Evolutionary conservation across 2,888 invertebrate species (phyloP).

Genomic region (Drosophila buzzatii): DNA sequence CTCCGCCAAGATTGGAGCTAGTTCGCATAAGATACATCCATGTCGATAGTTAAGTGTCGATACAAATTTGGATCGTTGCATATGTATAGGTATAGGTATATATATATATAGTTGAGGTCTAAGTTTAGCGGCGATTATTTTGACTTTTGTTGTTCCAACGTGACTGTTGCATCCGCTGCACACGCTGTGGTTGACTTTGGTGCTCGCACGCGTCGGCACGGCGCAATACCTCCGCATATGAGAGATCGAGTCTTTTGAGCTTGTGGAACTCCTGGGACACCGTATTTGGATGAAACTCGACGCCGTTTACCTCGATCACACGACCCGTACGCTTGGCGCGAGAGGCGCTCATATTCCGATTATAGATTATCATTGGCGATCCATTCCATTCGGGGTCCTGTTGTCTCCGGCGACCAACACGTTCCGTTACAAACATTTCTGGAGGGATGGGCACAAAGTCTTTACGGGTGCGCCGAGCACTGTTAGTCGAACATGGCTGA

Average conservation of each 20-base stretch:
- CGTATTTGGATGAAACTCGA: slow-evolving; percentile 88
- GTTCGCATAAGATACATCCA: slow-evolving; percentile 5
- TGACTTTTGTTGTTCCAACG: slow-evolving; percentile 57
- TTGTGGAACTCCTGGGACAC: slow-evolving; percentile 94
- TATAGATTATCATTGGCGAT: slow-evolving; percentile 89
- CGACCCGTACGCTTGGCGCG: slow-evolving; percentile 66
- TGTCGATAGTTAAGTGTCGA: slow-evolving; percentile 7
- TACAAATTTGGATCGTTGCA: slow-evolving; percentile 16
- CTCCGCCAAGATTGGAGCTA: slow-evolving; percentile 8
- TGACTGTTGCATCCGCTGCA: slow-evolving; percentile 60
- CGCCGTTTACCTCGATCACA: slow-evolving; percentile 78
- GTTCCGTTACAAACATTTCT: slow-evolving; percentile 58
- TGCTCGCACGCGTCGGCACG: slow-evolving; percentile 86
- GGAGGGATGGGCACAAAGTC: slow-evolving; percentile 83
- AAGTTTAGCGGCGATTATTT: slow-evolving; percentile 49
- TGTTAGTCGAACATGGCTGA: slow-evolving; percentile 86
- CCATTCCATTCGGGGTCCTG: slow-evolving; percentile 88
- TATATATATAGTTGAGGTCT: neutral
- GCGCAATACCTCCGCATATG: slow-evolving; percentile 93
- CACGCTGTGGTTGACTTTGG: slow-evolving; percentile 45
- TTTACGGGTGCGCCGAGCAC: slow-evolving; percentile 74
- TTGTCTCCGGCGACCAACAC: slow-evolving; percentile 31
- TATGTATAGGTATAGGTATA: slow-evolving; percentile 1
- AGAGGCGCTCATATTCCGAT: slow-evolving; percentile 83
- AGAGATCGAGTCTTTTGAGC: slow-evolving; percentile 92